Conservation (phyloP, 1,140 invertebrate species). For the Pachyrhynchus sulphureomaculatus region DNA sequence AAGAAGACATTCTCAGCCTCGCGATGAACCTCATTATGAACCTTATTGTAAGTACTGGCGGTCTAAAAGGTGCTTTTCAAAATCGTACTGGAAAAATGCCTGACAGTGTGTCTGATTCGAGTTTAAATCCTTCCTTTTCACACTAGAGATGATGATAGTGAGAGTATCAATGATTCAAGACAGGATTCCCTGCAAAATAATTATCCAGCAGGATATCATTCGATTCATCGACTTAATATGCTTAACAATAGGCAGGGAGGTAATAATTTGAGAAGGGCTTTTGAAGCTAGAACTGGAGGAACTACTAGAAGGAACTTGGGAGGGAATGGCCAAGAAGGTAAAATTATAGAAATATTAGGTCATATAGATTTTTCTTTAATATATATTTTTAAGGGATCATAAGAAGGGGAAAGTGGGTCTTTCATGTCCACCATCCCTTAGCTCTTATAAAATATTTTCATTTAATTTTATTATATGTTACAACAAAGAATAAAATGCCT, state of each 20-base stretch:
- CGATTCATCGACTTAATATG: constrained; percentile 18
- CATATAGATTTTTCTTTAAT: background rate
- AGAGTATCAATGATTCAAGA: background rate
- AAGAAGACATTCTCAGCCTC: background rate
- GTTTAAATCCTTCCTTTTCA: background rate
- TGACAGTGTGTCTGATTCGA: background rate
- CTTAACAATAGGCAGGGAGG: constrained; percentile 12
- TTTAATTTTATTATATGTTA: no score
- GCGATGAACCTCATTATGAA: background rate
- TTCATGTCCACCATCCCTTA: no score
- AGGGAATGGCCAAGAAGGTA: background rate
- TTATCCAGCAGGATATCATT: constrained; percentile 8
- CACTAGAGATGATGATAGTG: background rate
- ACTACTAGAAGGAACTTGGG: constrained; percentile 13
- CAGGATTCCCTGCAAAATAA: background rate
- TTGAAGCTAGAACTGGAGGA: constrained; percentile 26
- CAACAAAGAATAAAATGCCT: no score
- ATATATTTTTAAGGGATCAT: background rate
- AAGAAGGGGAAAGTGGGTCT: background rate
- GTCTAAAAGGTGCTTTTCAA: background rate
- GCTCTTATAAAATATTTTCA: no score
- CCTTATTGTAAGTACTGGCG: background rate
- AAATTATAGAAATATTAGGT: background rate
- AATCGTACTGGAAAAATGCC: background rate
- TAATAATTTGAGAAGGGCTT: constrained; percentile 14